Conservation (phyloP, 2,888 invertebrate species). For the Quadriops clusia region DNA sequence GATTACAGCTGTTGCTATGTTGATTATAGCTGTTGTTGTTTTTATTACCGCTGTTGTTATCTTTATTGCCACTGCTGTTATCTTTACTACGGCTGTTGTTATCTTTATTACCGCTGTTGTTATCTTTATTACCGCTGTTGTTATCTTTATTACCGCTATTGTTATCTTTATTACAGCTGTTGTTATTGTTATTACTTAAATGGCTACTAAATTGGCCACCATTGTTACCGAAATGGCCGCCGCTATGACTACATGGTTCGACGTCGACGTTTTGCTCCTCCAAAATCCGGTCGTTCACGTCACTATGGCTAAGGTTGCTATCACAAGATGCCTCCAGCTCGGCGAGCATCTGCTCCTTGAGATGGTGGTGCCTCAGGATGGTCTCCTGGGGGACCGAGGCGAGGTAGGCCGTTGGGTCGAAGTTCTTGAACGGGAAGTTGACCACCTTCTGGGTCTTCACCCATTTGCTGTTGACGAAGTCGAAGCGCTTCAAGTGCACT, state of each 20-base stretch:
- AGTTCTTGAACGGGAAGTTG: slow-evolving; percentile 74
- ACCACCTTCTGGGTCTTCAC: slow-evolving; percentile 90
- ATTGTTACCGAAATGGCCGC: slow-evolving; percentile 2
- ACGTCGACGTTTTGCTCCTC: slow-evolving; percentile 19
- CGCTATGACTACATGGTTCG: slow-evolving; percentile 10
- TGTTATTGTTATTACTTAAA: too few species aligned
- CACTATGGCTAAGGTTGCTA: not conserved
- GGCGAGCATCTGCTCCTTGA: slow-evolving; percentile 31
- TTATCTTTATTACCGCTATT: too few species aligned
- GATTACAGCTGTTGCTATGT: too few species aligned
- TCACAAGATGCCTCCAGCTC: slow-evolving; percentile 11
- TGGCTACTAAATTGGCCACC: too few species aligned
- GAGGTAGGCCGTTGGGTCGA: slow-evolving; percentile 78
- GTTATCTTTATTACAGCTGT: too few species aligned
- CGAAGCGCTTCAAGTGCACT: slow-evolving; percentile 85
- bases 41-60: too few species aligned
- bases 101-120: too few species aligned
- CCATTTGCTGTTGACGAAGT: slow-evolving; percentile 83
- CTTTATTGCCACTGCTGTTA: too few species aligned
- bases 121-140: too few species aligned
- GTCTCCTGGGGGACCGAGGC: slow-evolving; percentile 73
- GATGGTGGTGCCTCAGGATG: slow-evolving; percentile 52
- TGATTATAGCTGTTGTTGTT: too few species aligned
- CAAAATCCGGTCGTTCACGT: slow-evolving; percentile 18
- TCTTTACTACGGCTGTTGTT: too few species aligned